Evolutionary conservation across 2,797 vertebrate genomes (phyloP), one percentile per base, ranked within the genome.

Genomic region (Garrulus glandarius): DNA sequence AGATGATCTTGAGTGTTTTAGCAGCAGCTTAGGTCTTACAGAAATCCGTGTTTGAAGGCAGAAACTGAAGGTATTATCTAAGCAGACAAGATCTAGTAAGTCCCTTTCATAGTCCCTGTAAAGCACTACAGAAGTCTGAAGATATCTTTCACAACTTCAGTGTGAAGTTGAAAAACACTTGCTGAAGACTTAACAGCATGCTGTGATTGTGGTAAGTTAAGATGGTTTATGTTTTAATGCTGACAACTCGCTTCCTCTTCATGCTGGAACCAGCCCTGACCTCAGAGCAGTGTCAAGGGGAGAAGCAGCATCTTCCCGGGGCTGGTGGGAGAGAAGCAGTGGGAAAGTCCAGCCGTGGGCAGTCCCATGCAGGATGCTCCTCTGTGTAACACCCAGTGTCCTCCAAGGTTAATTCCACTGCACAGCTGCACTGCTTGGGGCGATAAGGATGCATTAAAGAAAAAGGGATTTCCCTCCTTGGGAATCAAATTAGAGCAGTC

Each of bases 371-470:
- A 96, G 96, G 94, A 84, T 88, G 80, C 57, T 88, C n/a, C 89
- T 78, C 95, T 95, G 60, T 74, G 68, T 43, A 68, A 86, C 93
- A 89, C 71, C 4, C 96, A 72, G 81, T 97, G 93, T 95, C 84
- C 91, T 91, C 91, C 52, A 78, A 57, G 46, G 84, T 92, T 96
- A 96, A 97, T 97, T 96, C 95, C 92, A 19, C 69, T 5, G 94
- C 96, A 95, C 97, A 98, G 97, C 97, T 97, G 97, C 79, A 41
- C 64, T 57, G 84, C 95, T 96, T 39, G 84, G 64, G 84, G 96
- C 75, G 5, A 94, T 50, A 82, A 92, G 94, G 83, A 89, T 83
- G 67, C 76, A 64, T 87, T 78, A 94, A 91, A 91, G 74, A 69
- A 90, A 95, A 96, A 96, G 93, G 67, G 91, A 96, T 95, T 97